These are phyloP conservation scores for Megaceryle torquata DNA, from an alignment of 2,113 vertebrate genomes.

Conservation along the genomic window DNA sequence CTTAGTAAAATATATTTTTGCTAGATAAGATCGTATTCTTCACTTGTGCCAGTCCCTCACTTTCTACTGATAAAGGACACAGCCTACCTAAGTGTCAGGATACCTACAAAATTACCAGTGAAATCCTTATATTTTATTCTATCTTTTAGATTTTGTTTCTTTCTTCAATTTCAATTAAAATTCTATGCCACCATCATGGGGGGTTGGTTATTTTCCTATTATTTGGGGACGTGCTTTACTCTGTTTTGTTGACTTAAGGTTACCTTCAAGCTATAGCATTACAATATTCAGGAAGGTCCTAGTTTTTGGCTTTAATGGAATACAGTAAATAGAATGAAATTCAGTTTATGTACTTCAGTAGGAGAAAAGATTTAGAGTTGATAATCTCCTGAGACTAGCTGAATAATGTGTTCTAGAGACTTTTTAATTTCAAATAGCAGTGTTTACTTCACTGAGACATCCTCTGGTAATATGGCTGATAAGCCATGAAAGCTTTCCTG, in stretches of 20 bases:
- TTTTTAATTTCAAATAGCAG: background rate
- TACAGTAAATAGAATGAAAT: background rate
- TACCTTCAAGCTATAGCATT: background rate
- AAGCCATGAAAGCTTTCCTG: background rate
- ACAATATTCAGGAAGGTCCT: background rate
- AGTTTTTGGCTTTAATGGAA: background rate
- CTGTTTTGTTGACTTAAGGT: background rate
- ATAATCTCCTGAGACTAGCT: background rate
- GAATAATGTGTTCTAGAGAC: background rate
- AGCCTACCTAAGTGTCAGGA: background rate
- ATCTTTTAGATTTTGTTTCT: background rate
- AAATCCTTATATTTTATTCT: background rate
- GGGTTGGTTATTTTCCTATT: background rate
- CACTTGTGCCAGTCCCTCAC: background rate
- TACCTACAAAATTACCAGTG: background rate
- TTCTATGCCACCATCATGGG: background rate
- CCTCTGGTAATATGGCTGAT: background rate
- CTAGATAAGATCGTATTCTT: background rate
- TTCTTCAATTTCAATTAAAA: background rate
- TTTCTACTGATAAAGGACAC: background rate
- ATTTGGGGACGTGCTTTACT: background rate
- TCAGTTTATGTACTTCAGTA: background rate
- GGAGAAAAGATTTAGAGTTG: background rate
- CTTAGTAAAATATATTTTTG: background rate
- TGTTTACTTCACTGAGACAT: background rate